Base-by-base conservation (phyloP, 1,140 invertebrate species). In the Anagrus nilaparvatae region DNA sequence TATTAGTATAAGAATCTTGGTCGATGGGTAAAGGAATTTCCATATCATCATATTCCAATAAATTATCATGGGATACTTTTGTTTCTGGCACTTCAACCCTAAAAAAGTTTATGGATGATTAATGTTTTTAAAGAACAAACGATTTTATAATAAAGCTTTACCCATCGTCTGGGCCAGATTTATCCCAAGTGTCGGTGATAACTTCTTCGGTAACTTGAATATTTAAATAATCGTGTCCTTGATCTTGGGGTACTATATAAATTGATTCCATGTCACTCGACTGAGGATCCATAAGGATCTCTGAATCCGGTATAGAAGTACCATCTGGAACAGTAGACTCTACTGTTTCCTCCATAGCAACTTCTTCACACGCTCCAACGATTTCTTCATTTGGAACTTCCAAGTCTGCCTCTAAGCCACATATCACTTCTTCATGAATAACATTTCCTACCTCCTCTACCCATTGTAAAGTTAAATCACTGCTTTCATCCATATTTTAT, bases 1-100 rank as follows among this genome's bases (percentile, higher is more conserved):
- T 74, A 3, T 79, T 79, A 20, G 81, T 84, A 54, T 86, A 86
- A 44, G 84, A 77, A 63, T 87, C 83, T 69, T 86, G 83, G 57
- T 84, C 82, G 35, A 82, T 82, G 13, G 82, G 81, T 47, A 87
- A 61, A 8, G 82, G 81, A 34, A 86, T 81, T 59, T 82, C 79
- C 59, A 81, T 71, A 48, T 84, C 79, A 54, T 80, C 79, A 50
- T 77, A 75, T 53, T 76, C 66, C 3, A 69, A 35, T 8, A 49
- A 63, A 53, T 64, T 81, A 69, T 63, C 78, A 31, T 65, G 61
- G 1, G 64, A 58, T 7, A 67, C 58, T 42, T 67, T 66, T 8
- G 63, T 50, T 13, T 79, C 69, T 25, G 77, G 71, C 37, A 82
- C 78, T 59, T 80, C 77, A 40, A 80, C 76, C 42, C 78, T 68